phyloP scores from a whole-genome alignment of 2,113 vertebrate genomes.

The Rhagologus leucostigma region DNA sequence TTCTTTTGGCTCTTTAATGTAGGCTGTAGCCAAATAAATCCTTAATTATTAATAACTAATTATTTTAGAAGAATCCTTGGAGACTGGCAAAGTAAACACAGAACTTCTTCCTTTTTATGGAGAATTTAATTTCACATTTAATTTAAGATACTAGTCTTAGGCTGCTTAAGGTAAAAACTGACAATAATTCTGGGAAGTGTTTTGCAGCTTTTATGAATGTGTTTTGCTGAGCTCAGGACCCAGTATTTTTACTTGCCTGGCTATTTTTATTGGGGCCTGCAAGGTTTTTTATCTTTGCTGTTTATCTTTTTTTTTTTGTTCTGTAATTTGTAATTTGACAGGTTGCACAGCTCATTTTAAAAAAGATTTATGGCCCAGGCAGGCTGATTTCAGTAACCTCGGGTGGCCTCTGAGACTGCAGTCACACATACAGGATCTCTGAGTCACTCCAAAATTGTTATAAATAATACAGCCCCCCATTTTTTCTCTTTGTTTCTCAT shows the following conservation, averaged over 20 bases:
- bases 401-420: not conserved
- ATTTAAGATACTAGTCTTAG: not conserved
- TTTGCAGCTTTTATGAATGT: not conserved
- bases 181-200: not conserved
- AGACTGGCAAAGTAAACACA: not conserved
- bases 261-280: not conserved
- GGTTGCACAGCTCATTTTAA: not conserved
- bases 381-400: not conserved
- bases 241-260: not conserved
- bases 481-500: not conserved
- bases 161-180: not conserved
- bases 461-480: not conserved
- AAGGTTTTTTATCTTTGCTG: not conserved
- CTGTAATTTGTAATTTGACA: not conserved
- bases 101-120: not conserved
- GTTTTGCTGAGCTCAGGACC: not conserved
- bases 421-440: not conserved
- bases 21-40: slow-evolving; percentile 22
- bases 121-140: not conserved
- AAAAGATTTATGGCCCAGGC: not conserved
- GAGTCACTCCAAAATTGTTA: not conserved
- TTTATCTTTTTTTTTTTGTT: not conserved
- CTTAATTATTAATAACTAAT: slow-evolving; percentile 18
- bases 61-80: not conserved
- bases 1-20: slow-evolving; percentile 4